phyloP scores from a whole-genome alignment of 2,113 vertebrate species.

The Mola mola region DNA sequence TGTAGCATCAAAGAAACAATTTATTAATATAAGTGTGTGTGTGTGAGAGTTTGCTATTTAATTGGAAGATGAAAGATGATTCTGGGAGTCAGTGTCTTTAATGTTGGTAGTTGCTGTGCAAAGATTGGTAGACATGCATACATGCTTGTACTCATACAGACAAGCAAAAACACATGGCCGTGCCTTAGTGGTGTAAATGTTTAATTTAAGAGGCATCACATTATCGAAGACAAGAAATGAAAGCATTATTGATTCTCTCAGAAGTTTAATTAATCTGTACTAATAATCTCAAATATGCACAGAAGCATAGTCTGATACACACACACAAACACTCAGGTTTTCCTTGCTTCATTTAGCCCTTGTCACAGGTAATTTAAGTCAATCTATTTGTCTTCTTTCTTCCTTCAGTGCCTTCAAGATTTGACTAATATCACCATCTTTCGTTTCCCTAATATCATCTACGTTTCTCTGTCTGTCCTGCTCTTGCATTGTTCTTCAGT shows the following conservation, averaged over 20 bases:
- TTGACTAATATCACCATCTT: slow-evolving; percentile 29
- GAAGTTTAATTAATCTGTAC: slow-evolving; percentile 74
- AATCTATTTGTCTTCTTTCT: slow-evolving; percentile 43
- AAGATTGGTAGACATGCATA: slow-evolving; percentile 12
- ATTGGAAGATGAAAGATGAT: slow-evolving; percentile 63
- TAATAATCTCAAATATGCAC: slow-evolving; percentile 37
- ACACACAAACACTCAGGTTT: not conserved
- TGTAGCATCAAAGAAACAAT: slow-evolving; percentile 47
- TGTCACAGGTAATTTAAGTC: slow-evolving; percentile 64
- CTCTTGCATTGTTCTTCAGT: slow-evolving; percentile 39
- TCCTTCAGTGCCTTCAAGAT: slow-evolving; percentile 29
- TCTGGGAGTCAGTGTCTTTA: slow-evolving; percentile 41
- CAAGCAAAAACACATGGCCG: slow-evolving; percentile 16
- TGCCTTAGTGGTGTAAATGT: slow-evolving; percentile 32
- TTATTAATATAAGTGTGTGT: slow-evolving; percentile 29
- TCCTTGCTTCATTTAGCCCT: slow-evolving; percentile 44
- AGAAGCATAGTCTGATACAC: not conserved
- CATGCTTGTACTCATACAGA: slow-evolving; percentile 5
- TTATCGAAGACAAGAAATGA: slow-evolving; percentile 63
- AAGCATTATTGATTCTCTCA: slow-evolving; percentile 64
- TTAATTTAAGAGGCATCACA: slow-evolving; percentile 64
- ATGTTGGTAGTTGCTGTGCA: slow-evolving; percentile 27
- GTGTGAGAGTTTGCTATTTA: slow-evolving; percentile 52
- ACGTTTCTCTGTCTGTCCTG: slow-evolving; percentile 26
- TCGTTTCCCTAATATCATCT: slow-evolving; percentile 58